Percentiles rank a stretch among this genome's conserved stretches.
phyloP scores from a whole-genome alignment of 2,888 invertebrate species.

The Harpalus rubripes region DNA sequence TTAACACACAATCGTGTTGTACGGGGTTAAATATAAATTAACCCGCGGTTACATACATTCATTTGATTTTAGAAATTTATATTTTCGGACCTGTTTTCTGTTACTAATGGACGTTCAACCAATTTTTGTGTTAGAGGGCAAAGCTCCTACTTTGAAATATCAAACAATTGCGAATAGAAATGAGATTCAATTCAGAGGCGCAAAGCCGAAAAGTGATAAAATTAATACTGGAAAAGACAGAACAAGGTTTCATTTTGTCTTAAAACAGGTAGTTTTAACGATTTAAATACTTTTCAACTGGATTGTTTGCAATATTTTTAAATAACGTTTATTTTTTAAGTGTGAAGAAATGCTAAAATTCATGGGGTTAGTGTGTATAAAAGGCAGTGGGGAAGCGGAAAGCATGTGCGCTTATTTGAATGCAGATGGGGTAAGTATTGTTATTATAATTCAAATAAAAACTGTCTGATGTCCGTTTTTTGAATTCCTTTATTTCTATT shows the following conservation, averaged over 20 bases:
- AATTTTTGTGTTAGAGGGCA: conserved; percentile 93
- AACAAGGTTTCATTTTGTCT: conserved; percentile 80
- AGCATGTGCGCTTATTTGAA: conserved; percentile 94
- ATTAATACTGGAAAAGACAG: conserved; percentile 76
- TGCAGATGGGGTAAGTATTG: conserved; percentile 81
- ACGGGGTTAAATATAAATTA: too few species aligned
- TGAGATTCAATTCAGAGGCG: conserved; percentile 79
- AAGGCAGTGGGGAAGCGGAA: conserved; percentile 93
- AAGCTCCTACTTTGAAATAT: conserved; percentile 89
- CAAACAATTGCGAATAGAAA: conserved; percentile 85
- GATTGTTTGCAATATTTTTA: too few species aligned
- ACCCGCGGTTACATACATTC: too few species aligned
- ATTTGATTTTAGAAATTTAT: conserved; percentile 82
- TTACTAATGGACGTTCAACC: conserved; percentile 88
- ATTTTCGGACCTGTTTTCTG: conserved; percentile 90
- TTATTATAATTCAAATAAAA: too few species aligned
- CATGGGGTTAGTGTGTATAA: conserved; percentile 90
- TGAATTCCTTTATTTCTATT: too few species aligned
- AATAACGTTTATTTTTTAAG: conserved; percentile 75
- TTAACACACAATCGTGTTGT: too few species aligned
- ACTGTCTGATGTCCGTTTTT: too few species aligned
- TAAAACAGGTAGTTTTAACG: conserved; percentile 76
- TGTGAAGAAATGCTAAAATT: conserved; percentile 87
- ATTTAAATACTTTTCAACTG: not conserved
- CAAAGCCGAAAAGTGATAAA: conserved; percentile 76